Evolutionary conservation across 2,888 invertebrate species (phyloP), one percentile per base, ranked within the genome.

Genomic region (Pharmacophagus antenor): DNA sequence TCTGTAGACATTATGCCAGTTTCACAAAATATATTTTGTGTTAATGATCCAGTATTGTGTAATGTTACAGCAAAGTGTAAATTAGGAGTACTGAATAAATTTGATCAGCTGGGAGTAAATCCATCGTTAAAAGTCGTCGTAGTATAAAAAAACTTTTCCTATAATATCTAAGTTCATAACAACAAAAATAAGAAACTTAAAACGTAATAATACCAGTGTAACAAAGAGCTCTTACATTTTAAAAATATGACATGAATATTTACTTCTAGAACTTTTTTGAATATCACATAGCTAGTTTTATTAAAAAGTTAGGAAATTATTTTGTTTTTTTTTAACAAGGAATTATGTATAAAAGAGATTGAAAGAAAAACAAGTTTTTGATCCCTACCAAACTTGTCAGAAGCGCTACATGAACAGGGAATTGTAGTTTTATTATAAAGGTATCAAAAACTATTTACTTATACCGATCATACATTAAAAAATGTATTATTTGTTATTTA

Each of bases 101-200:
- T 54, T 49, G 48, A 27, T 31, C 21, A 41, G n/a, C 44, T 44
- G 55, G 25, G 22, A 59, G 31, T 50, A 44, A 59, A 59, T 55
- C 54, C 54, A 50, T 59, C 55, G 44, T 59, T 50, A 59, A 55
- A 55, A 59, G 48, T 55, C 37, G n/a, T 50, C 51, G 44, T 8
- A 42, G 58, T 27, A 49, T 53, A 59, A 59, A 23, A 48, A 37
- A 53, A 53, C 20, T 54, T 49, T 49, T 17, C 25, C 48, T 54
- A 59, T 42, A 59, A 53, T 53, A 53, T 58, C 53, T 47, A 58
- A 53, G 53, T 58, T 53, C 25, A 58, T 41, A 47, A 41, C 25
- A 59, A 49, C 48, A 42, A 53, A 53, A 54, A 58, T 59, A 41
- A 59, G 42, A 59, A 59, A 54, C 12, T 25, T 17, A 31, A 47